Base-by-base conservation (phyloP, 2,888 invertebrate genomes). In the Hybos culiciformis region DNA sequence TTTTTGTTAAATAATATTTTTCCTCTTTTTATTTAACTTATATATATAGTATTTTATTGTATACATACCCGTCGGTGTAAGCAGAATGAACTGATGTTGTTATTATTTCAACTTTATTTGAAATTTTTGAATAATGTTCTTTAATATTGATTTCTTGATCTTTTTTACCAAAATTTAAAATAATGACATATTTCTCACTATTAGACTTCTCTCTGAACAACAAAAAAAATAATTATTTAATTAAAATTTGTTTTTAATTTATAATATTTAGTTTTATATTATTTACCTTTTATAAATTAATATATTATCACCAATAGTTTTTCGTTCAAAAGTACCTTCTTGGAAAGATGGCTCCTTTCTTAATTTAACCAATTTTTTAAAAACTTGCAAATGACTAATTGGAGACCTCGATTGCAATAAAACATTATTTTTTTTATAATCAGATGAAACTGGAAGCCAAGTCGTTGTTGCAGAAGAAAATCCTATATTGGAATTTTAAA, bases 381-480 rank as follows among this genome's bases (percentile, higher is more conserved):
- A 83, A 3, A 80, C 65, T 42, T 75, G 74, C 44, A 77, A 69
- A 54, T 80, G 78, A 15, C 78, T 79, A n/a, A 68, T 65, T 0
- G 67, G 62, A 0, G 56, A 58, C 1, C 53, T 53, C n/a, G 57
- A 60, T 57, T 83, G 74, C 5, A 59, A 60, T 45, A 69, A 64
- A 1, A 81, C 73, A 55, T 84, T 84, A 2, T 75, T 60, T 1
- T 54, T 59, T 46, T 62, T 63, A 53, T 74, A 81, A 33, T 78
- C 75, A 0, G 59, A 58, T 19, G 80, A 71, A 2, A 83, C 75
- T 1, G 83, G 83, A 6, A 83, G 58, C 83, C 83, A 83, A 1
- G 82, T 77, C 6, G 54, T 44, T 37, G 57, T 56, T 2, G 54
- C 60, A 11, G 54, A 51, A 2, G 63, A 60, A 29, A 62, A 67